Evolutionary conservation across 2,113 vertebrate genomes (phyloP), one percentile per base, ranked within the genome.

Genomic region (Stictonetta naevosa): DNA sequence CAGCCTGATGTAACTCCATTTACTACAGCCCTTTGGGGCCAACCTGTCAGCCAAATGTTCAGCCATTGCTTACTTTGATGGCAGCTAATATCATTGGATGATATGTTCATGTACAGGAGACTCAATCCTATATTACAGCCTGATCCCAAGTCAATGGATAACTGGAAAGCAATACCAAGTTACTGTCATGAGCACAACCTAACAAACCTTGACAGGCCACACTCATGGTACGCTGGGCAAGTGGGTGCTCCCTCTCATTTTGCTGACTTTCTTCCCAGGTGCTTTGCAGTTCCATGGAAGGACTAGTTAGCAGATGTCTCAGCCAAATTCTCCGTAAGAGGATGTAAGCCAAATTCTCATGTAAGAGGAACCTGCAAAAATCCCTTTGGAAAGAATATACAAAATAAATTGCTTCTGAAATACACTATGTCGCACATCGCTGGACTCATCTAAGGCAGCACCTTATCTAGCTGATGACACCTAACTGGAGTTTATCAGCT

Each of bases 101-200:
- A 8, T 10, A 17, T 38, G 10, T 19, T 73, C 55, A 36, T 5
- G 3, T 48, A 52, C 29, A 64, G 53, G 33, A 52, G 33, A 56
- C 33, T 23, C 42, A 13, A 83, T 87, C 29, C 53, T 21, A 8
- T 36, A 19, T 8, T 31, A 21, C 3, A n/a, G n/a, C 9, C 52
- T 46, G 31, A 83, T 68, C 42, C 38, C 71, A 76, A 60, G 33
- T 25, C 44, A 83, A 3, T 6, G 34, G 55, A 79, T 34, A 68
- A 38, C 6, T 1, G 3, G 31, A 33, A 78, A 81, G 34, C 55
- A 66, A 66, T 14, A 42, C 15, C 33, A 50, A 33, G 17, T 19
- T 68, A 38, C 26, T 60, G 4, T 23, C 31, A 28, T 1, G 29
- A 25, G 6, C 50, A 21, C 0, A 0, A 42, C 58, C 75, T 15